Evolutionary conservation across 2,797 vertebrate genomes (phyloP).

Genomic region (Syngnathus acus): DNA sequence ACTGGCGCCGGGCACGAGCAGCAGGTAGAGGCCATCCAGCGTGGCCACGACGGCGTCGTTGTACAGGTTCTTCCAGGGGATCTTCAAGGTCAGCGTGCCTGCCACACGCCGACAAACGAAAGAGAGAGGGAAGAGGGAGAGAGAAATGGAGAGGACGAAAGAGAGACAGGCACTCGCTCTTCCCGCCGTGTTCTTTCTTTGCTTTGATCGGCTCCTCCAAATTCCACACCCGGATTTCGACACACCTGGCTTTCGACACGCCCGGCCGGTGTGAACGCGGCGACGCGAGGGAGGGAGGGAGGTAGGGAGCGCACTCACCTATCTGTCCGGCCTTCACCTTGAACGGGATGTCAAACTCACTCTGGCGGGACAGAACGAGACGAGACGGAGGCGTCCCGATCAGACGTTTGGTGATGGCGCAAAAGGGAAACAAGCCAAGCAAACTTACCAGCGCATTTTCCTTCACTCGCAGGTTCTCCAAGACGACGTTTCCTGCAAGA

Average conservation of each 20-base stretch:
- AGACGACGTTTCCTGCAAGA: conserved; percentile 84
- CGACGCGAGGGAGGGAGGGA: too few species aligned
- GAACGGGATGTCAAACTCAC: conserved; percentile 88
- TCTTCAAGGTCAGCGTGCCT: conserved; percentile 94
- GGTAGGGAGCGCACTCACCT: conserved; percentile 66
- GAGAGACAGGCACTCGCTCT: too few species aligned
- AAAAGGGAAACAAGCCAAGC: background rate
- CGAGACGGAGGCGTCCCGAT: too few species aligned
- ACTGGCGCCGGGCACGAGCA: conserved; percentile 93
- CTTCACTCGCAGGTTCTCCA: conserved; percentile 90
- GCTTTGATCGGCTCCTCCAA: too few species aligned
- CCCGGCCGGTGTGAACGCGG: too few species aligned
- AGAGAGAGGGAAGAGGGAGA: too few species aligned
- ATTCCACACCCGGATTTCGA: too few species aligned
- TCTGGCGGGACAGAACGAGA: conserved; percentile 61
- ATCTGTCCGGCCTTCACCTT: conserved; percentile 91
- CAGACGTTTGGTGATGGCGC: too few species aligned
- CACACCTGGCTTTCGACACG: too few species aligned
- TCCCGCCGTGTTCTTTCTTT: too few species aligned
- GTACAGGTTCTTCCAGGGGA: conserved; percentile 98
- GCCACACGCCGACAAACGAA: conserved; percentile 7
- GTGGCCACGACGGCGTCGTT: conserved; percentile 90
- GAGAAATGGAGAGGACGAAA: too few species aligned
- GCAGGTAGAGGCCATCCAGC: conserved; percentile 87
- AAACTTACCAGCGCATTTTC: conserved; percentile 90